phyloP scores from a whole-genome alignment of 2,113 vertebrate species.

The Hemiprocne comata region DNA sequence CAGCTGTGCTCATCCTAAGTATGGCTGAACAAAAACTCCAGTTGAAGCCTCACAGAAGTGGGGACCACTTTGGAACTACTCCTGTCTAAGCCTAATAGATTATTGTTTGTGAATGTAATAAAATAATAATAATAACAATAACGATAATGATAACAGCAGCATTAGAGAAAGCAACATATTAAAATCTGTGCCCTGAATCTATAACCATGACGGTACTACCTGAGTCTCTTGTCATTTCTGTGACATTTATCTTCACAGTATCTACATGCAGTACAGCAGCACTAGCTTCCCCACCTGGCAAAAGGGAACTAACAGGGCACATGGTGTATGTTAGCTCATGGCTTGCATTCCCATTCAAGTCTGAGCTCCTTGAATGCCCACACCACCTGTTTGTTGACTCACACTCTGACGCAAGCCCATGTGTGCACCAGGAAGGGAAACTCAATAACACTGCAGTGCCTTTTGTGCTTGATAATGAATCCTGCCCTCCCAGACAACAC shows the following conservation, averaged over 20 bases:
- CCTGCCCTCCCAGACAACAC: background rate
- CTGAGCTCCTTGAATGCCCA: background rate
- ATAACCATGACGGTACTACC: background rate
- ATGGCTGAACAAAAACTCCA: background rate
- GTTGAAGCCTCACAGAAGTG: background rate
- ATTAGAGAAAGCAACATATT: background rate
- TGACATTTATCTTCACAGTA: background rate
- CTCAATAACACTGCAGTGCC: background rate
- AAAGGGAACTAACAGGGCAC: background rate
- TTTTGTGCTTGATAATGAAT: background rate
- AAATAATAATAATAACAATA: background rate
- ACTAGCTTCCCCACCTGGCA: background rate
- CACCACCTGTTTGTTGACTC: background rate
- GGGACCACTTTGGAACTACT: no score
- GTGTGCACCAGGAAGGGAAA: background rate
- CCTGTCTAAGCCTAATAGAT: background rate
- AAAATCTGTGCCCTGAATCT: background rate
- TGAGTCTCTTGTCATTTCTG: background rate
- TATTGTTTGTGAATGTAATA: background rate
- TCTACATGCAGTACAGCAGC: background rate
- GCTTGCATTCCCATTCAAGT: background rate
- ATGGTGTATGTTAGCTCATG: rapidly evolving
- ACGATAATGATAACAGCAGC: background rate
- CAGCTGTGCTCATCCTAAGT: background rate
- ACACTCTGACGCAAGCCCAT: background rate